Percentiles rank a stretch among this genome's conserved stretches.
These are phyloP conservation scores for Eupsilia transversa DNA, from an alignment of 2,888 invertebrate genomes.

Conservation along the genomic window DNA sequence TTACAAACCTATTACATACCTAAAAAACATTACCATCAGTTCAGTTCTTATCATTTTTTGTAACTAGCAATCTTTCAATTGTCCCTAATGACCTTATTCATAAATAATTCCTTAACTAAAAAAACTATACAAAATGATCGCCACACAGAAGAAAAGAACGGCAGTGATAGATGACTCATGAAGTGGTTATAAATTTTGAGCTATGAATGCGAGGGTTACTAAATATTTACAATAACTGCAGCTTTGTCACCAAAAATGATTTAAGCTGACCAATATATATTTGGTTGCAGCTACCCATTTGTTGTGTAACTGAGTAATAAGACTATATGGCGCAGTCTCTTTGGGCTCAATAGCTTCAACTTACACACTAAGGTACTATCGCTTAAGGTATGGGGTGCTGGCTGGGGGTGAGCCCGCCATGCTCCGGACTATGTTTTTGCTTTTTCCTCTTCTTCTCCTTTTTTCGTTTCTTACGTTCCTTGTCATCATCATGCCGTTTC, in stretches of 20 bases:
- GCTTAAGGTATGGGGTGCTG: slow-evolving; percentile 84
- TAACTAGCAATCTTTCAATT: slow-evolving; percentile 27
- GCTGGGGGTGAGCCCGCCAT: slow-evolving; percentile 91
- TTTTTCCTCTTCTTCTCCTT: slow-evolving; percentile 99
- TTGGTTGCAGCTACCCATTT: slow-evolving; percentile 48
- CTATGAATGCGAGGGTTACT: slow-evolving; percentile 10
- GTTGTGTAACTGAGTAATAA: slow-evolving; percentile 37
- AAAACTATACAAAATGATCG: slow-evolving; percentile 39
- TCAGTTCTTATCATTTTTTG: slow-evolving; percentile 37
- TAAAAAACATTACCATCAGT: slow-evolving; percentile 31
- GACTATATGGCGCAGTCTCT: slow-evolving; percentile 72
- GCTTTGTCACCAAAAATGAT: slow-evolving; percentile 19
- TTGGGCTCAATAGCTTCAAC: slow-evolving; percentile 76
- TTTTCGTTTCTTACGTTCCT: slow-evolving; percentile 97
- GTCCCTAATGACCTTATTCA: slow-evolving; percentile 35
- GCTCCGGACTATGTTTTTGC: slow-evolving; percentile 97
- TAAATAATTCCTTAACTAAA: slow-evolving; percentile 27
- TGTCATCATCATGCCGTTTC: slow-evolving; percentile 97
- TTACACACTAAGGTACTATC: slow-evolving; percentile 58
- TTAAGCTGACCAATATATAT: slow-evolving; percentile 28
- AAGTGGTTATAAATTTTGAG: slow-evolving; percentile 4
- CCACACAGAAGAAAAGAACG: not conserved
- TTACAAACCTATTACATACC: slow-evolving; percentile 37
- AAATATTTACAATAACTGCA: slow-evolving; percentile 38
- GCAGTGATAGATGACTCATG: slow-evolving; percentile 15